Base-by-base conservation (phyloP, 2,797 vertebrate species). In the Monodelphis domestica region DNA sequence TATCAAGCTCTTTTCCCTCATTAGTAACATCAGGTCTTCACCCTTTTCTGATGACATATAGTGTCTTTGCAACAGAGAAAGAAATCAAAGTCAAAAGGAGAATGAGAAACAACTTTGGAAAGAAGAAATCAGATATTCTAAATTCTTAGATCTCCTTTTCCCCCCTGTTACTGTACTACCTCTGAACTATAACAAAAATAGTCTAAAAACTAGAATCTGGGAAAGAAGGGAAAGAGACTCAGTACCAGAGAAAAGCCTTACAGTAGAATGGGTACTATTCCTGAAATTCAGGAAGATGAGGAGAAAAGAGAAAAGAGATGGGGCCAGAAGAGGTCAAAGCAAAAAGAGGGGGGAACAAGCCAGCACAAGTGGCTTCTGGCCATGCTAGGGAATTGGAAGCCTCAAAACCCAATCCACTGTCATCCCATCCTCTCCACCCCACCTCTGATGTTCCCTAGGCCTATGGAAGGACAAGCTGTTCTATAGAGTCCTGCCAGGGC, bases 391-490 rank as follows among this genome's bases (percentile, higher is more conserved):
- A 91, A 33, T 54, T 89, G 53, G 54, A 11, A 90, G 53, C 70
- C 57, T 24, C 33, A 92, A 53, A 38, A 63, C 91, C 88, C 93
- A 88, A 12, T 33, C 55, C 21, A 30, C 26, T 6, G 28, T 78
- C 87, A 33, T 3, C 30, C 56, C 54, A 70, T 90, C 95, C 90
- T 14, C 29, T 63, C 89, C 0, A 0, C 93, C 88, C 94, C 93
- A 54, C 96, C 87, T 17, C 87, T 87, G 84, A 90, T 96, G 92
- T 97, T 95, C 95, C 94, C 51, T 15, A 89, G 90, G 94, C 93
- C 96, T 95, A 93, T 92, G 91, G 94, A 95, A 97, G 97, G 96
- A 97, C 97, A 97, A 90, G 95, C 95, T 97, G 97, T 97, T 97
- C 96, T 93, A 92, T 54, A 15, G 89, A 95, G 96, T 78, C 95